Conservation (phyloP, 2,888 invertebrate species). For the Desoria tigrina region DNA sequence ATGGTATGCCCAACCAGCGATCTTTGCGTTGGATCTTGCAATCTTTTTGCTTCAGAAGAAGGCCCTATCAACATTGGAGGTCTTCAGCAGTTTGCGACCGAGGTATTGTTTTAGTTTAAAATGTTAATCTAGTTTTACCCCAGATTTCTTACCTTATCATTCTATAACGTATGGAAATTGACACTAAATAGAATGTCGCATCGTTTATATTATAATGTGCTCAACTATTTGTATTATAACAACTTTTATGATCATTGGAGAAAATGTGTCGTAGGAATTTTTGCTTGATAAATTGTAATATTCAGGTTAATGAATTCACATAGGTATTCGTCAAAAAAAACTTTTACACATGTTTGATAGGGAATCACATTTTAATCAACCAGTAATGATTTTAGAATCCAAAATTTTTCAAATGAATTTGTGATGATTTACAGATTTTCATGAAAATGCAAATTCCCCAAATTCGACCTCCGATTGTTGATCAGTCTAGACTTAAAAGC, state of each 20-base stretch:
- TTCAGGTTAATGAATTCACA: too few relatives aligned
- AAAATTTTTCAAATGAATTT: background rate
- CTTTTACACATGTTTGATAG: too few relatives aligned
- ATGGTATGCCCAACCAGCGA: conserved; percentile 92
- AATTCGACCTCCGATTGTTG: conserved; percentile 72
- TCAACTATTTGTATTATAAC: too few relatives aligned
- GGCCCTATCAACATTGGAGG: conserved; percentile 99
- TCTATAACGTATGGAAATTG: background rate
- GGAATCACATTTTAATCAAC: too few relatives aligned
- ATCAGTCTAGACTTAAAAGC: conserved; percentile 40
- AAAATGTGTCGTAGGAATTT: too few relatives aligned
- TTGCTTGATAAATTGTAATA: too few relatives aligned
- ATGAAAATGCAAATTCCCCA: conserved; percentile 91
- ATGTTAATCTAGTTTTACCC: background rate
- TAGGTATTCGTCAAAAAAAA: too few relatives aligned
- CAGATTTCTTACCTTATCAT: too few relatives aligned
- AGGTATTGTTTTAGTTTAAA: conserved; percentile 64
- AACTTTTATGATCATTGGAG: too few relatives aligned
- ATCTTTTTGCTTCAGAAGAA: conserved; percentile 92
- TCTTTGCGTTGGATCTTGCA: conserved; percentile 96
- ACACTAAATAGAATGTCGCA: too few relatives aligned
- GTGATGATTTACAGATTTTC: conserved; percentile 67
- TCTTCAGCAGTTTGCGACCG: conserved; percentile 94
- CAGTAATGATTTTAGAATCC: background rate
- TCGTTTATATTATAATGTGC: too few relatives aligned